A percentile compares a stretch with the other conserved stretches of the same genome.
Conservation (phyloP, 2,797 vertebrate species). For the Antrozous pallidus region DNA sequence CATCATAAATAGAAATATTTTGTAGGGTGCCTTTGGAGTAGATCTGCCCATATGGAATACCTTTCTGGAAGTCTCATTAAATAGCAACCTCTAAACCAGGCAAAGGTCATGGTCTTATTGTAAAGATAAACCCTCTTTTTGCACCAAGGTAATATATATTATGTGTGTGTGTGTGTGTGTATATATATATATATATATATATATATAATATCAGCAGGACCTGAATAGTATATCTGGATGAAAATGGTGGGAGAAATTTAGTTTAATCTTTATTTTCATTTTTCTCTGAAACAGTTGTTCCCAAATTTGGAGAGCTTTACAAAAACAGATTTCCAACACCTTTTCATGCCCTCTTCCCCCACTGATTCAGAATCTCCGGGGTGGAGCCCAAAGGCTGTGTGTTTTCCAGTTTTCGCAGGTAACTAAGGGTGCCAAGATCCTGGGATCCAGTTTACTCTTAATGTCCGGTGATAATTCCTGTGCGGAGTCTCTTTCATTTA, state of each 20-base stretch:
- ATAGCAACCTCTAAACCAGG: not conserved
- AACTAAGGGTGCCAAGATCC: not conserved
- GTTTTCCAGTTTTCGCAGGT: not conserved
- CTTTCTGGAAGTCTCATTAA: not conserved
- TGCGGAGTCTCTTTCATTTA: not conserved
- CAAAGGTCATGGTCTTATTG: not conserved
- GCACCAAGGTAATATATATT: not conserved
- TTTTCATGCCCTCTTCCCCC: not conserved
- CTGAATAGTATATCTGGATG: not conserved
- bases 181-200: not conserved
- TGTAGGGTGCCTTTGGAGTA: constrained; percentile 30
- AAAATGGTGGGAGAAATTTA: not conserved
- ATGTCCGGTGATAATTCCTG: not conserved
- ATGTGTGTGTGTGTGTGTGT: no score
- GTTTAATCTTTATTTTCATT: constrained; percentile 30
- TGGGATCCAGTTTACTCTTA: not conserved
- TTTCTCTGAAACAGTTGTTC: constrained; percentile 1
- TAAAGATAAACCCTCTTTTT: constrained; percentile 17
- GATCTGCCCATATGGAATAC: not conserved
- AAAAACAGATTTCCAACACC: not conserved
- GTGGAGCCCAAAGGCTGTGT: not conserved
- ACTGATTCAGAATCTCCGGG: not conserved
- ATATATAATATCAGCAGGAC: not conserved
- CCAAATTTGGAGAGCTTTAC: not conserved
- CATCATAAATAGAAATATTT: constrained; percentile 31